Conservation (phyloP, 2,888 invertebrate genomes). For the Pelosia muscerda region DNA sequence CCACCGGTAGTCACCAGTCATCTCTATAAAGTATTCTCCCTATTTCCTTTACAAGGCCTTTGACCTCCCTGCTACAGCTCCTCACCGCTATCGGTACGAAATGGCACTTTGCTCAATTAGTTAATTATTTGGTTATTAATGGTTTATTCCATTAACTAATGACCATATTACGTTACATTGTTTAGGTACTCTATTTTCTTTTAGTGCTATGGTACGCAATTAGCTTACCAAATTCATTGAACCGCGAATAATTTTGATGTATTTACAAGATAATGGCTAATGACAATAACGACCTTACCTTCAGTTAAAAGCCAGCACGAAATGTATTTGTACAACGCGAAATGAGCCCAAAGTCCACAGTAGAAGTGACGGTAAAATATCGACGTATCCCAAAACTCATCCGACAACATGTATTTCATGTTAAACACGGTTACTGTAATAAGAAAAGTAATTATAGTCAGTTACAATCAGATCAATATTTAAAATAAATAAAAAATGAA, state of each 20-base stretch:
- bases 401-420: constrained; percentile 90
- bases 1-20: too few species aligned
- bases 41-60: too few species aligned
- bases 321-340: constrained; percentile 96
- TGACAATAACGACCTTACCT: constrained; percentile 81
- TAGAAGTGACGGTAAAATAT: constrained; percentile 88
- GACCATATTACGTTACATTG: too few species aligned
- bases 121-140: too few species aligned
- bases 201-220: background rate
- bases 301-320: constrained; percentile 97
- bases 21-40: too few species aligned
- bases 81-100: too few species aligned
- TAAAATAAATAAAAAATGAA: background rate
- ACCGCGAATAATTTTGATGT: constrained; percentile 21
- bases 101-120: too few species aligned
- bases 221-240: background rate
- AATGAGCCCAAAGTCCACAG: constrained; percentile 94
- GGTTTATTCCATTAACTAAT: too few species aligned
- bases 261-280: constrained; percentile 24
- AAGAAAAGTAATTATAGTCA: constrained; percentile 12
- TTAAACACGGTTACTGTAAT: constrained; percentile 87
- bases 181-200: too few species aligned
- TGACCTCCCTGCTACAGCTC: too few species aligned
- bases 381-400: constrained; percentile 85
- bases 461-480: background rate